These are phyloP conservation scores for Numenius phaeopus DNA, from an alignment of 2,797 vertebrate genomes.

Conservation along the genomic window DNA sequence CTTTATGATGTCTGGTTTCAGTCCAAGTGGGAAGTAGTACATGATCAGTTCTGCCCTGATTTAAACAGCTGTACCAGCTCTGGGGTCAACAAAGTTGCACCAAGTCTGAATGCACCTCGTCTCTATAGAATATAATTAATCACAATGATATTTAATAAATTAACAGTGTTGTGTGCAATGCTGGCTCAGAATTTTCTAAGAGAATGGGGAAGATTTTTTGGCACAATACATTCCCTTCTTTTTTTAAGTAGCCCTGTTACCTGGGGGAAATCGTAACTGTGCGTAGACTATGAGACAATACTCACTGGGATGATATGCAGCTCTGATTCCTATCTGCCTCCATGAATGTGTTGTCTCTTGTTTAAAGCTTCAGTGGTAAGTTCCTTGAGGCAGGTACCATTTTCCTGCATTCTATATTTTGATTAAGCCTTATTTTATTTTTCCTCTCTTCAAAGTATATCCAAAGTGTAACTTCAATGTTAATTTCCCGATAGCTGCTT, in stretches of 20 bases:
- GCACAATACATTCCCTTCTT: neutral
- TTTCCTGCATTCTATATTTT: neutral
- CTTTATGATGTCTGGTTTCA: slow-evolving; percentile 20
- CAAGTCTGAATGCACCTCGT: neutral
- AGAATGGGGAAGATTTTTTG: slow-evolving; percentile 7
- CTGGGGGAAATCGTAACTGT: neutral
- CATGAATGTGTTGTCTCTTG: slow-evolving; percentile 48
- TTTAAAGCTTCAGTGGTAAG: slow-evolving; percentile 1
- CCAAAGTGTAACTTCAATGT: neutral
- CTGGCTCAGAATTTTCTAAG: slow-evolving; percentile 18
- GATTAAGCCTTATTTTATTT: neutral
- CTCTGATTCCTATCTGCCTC: slow-evolving; percentile 52
- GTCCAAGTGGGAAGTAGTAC: slow-evolving; percentile 14
- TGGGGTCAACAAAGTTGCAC: slow-evolving; percentile 5
- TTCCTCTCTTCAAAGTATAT: neutral
- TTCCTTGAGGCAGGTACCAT: slow-evolving; percentile 32
- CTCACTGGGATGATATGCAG: slow-evolving; percentile 33
- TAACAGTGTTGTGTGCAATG: neutral
- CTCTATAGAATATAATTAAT: neutral
- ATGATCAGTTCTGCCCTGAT: slow-evolving; percentile 21
- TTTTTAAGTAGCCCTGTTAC: slow-evolving; percentile 15
- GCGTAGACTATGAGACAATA: slow-evolving; percentile 10
- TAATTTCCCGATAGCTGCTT: neutral
- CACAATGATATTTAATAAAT: slow-evolving; percentile 31
- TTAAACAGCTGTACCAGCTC: slow-evolving; percentile 35